phyloP scores from a whole-genome alignment of 2,888 invertebrate species.

The Apamea epomidion region DNA sequence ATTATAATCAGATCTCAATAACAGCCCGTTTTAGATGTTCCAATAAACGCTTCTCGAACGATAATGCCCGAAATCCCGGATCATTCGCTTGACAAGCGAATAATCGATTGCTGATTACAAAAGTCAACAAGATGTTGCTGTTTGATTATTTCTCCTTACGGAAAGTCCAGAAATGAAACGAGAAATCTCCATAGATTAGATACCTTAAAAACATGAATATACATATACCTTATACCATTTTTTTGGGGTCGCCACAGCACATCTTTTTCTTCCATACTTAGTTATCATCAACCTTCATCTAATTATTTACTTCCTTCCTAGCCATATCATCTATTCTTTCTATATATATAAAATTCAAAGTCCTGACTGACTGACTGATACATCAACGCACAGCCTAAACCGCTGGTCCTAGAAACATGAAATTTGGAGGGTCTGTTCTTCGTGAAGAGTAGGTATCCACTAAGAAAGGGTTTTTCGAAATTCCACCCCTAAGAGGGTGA shows the following conservation, averaged over 20 bases:
- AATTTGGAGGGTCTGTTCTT: no score
- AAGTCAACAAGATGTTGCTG: background rate
- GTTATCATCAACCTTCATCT: background rate
- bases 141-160: background rate
- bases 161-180: background rate
- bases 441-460: no score
- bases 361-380: no score
- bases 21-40: background rate
- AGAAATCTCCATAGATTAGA: background rate
- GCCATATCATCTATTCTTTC: background rate
- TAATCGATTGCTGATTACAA: conserved; percentile 8
- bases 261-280: background rate
- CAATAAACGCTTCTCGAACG: background rate
- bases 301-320: background rate
- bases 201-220: background rate
- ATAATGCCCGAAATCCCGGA: background rate
- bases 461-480: no score
- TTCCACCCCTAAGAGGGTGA: no score
- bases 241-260: background rate
- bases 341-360: no score
- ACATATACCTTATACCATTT: no score
- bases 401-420: no score
- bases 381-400: no score
- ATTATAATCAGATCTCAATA: background rate
- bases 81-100: background rate